Evolutionary conservation across 2,797 vertebrate species (phyloP), one percentile per base, ranked within the genome.

Genomic region (Gymnothorax reevesii): DNA sequence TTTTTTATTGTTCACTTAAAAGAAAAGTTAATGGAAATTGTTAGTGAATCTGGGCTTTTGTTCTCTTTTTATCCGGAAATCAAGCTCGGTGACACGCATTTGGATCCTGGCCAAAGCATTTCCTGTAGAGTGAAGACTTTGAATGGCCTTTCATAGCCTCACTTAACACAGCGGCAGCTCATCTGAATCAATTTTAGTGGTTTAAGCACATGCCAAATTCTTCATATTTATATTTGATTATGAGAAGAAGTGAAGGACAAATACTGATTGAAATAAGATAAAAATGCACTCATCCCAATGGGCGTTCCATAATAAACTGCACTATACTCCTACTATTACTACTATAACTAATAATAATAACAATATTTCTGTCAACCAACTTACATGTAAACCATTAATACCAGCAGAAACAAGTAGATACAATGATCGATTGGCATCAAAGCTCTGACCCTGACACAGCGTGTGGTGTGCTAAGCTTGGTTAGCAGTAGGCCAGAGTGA

Each of bases 1-100:
- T n/a, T 66, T 64, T 66, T 66, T 66, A 66, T 66, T 66, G 22
- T 66, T 25, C 64, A 66, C 25, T 66, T 66, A n/a, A 66, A n/a
- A 66, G 64, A n/a, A 20, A 66, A 66, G 64, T 66, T 66, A 66
- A 66, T 66, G 22, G 64, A 66, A 66, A 66, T 66, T 66, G 64
- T 66, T 66, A 66, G 64, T 1, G 64, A 66, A 66, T 66, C 22
- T 66, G 4, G 64, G 71, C 71, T 73, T 13, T 73, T 42, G 13
- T 73, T 73, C 25, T 33, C 71, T 33, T 42, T 73, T 3, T 73
- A 42, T 27, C 13, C 3, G 6, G 13, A 42, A 27, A 42, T 27
- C 25, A 73, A 73, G 27, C 33, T 33, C 2, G 25, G 66, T 71
- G 66, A 25, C n/a, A 9, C 25, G 12, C 66, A 71, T 6, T 17